Conservation (phyloP, 2,113 vertebrate species). For the Nesogale talazaci region DNA sequence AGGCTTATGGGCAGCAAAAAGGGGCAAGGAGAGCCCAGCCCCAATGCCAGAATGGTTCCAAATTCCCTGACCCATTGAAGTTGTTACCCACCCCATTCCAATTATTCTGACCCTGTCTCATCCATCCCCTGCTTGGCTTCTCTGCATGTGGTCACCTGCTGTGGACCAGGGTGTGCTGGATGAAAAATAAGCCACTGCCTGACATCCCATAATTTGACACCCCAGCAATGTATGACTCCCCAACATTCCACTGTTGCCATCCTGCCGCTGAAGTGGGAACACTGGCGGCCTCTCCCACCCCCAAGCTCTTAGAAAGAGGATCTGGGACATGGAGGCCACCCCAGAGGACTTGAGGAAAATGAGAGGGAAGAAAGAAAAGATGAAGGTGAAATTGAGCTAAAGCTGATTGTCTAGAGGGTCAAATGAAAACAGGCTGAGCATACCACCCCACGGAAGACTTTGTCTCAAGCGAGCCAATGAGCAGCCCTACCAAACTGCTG, state of each 20-base stretch:
- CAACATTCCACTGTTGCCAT: too few species aligned
- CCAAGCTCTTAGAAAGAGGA: too few species aligned
- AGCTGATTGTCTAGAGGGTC: constrained; percentile 40
- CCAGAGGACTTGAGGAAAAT: constrained; percentile 62
- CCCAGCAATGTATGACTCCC: constrained; percentile 65
- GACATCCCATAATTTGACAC: constrained; percentile 75
- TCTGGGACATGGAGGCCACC: constrained; percentile 61
- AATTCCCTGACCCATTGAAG: constrained; percentile 44
- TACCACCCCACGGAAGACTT: too few species aligned
- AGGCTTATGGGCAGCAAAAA: constrained; percentile 67
- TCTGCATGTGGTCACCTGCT: constrained; percentile 82
- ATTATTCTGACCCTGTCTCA: too few species aligned
- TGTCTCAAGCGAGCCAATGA: too few species aligned
- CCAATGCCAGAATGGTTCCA: constrained; percentile 51
- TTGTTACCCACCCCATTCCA: too few species aligned
- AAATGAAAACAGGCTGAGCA: too few species aligned
- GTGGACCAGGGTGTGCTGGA: constrained; percentile 77
- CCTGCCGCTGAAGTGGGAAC: too few species aligned
- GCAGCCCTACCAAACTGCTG: constrained; percentile 51
- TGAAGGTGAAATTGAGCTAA: constrained; percentile 39
- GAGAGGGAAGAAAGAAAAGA: constrained; percentile 35
- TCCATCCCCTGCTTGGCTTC: too few species aligned
- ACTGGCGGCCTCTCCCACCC: too few species aligned
- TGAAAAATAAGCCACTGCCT: too few species aligned
- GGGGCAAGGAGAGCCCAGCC: constrained; percentile 61